These are phyloP conservation scores for Albula glossodonta DNA, from an alignment of 2,113 vertebrate genomes.

Conservation along the genomic window DNA sequence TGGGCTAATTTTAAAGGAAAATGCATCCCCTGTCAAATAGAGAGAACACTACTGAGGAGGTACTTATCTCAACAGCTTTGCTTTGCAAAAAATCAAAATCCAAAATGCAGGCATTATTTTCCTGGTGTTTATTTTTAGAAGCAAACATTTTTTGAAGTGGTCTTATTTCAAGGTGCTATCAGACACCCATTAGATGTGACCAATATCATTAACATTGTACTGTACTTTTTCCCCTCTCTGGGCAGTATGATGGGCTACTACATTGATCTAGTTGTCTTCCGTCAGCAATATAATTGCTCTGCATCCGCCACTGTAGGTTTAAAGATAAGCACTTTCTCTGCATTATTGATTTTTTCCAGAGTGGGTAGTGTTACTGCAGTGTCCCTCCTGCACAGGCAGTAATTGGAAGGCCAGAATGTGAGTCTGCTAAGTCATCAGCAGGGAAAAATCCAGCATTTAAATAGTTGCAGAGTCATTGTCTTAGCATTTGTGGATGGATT, in stretches of 20 bases:
- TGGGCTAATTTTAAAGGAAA: conserved; percentile 9
- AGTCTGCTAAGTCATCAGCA: conserved; percentile 1
- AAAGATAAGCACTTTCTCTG: conserved; percentile 65
- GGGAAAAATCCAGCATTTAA: neutral
- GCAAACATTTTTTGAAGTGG: neutral
- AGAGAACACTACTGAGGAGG: neutral
- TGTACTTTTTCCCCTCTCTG: conserved; percentile 17
- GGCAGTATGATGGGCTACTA: conserved; percentile 36
- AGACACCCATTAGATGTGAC: neutral
- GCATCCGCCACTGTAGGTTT: conserved; percentile 44
- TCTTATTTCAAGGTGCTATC: conserved; percentile 1
- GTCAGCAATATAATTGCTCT: conserved; percentile 56
- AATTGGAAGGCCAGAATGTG: neutral
- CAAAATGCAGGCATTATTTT: neutral
- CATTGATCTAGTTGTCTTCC: conserved; percentile 56
- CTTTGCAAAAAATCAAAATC: neutral
- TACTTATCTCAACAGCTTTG: neutral
- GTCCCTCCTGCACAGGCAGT: neutral
- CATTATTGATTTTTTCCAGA: conserved; percentile 44
- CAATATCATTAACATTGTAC: conserved; percentile 22
- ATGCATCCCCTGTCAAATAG: conserved; percentile 10
- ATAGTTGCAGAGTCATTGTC: neutral
- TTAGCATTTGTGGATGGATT: neutral
- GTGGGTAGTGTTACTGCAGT: conserved; percentile 7
- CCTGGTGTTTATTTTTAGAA: neutral